Percentiles rank a stretch among this genome's conserved stretches.
Evolutionary conservation across 2,888 invertebrate species (phyloP).

Genomic region (Drosophila monieri): DNA sequence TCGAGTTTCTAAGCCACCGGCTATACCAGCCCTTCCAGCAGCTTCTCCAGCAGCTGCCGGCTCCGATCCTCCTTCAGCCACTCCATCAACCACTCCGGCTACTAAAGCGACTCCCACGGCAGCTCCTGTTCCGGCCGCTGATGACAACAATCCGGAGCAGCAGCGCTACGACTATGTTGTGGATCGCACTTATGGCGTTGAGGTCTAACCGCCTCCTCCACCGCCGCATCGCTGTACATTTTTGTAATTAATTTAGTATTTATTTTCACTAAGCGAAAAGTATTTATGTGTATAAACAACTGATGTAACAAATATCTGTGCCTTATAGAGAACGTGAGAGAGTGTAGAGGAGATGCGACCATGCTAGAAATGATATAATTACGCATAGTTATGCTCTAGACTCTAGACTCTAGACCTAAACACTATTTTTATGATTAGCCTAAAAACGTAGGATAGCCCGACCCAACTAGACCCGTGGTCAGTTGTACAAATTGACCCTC

Average conservation of each 20-base stretch:
- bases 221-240: slow-evolving; percentile 65
- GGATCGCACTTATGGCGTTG: slow-evolving; percentile 92
- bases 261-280: slow-evolving; percentile 73
- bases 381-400: slow-evolving; percentile 43
- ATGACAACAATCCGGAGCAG: slow-evolving; percentile 49
- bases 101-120: slow-evolving; percentile 17
- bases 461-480: slow-evolving; percentile 56
- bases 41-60: slow-evolving; percentile 35
- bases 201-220: slow-evolving; percentile 86
- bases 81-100: slow-evolving; percentile 23
- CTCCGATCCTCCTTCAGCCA: slow-evolving; percentile 16
- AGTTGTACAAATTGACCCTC: slow-evolving; percentile 72
- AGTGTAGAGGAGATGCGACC: slow-evolving; percentile 43
- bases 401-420: slow-evolving; percentile 30
- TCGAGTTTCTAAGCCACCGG: slow-evolving; percentile 52
- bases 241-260: slow-evolving; percentile 77
- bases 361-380: slow-evolving; percentile 62
- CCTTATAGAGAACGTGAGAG: slow-evolving; percentile 62
- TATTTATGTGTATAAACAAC: slow-evolving; percentile 77
- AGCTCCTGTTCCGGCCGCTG: slow-evolving; percentile 17
- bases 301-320: slow-evolving; percentile 78
- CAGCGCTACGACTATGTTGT: slow-evolving; percentile 91
- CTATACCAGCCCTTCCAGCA: slow-evolving; percentile 27
- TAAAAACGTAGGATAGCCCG: slow-evolving; percentile 8
- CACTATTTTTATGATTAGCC: slow-evolving; percentile 41